Base-by-base conservation (phyloP, 2,113 vertebrate species). In the Caranx ignobilis region DNA sequence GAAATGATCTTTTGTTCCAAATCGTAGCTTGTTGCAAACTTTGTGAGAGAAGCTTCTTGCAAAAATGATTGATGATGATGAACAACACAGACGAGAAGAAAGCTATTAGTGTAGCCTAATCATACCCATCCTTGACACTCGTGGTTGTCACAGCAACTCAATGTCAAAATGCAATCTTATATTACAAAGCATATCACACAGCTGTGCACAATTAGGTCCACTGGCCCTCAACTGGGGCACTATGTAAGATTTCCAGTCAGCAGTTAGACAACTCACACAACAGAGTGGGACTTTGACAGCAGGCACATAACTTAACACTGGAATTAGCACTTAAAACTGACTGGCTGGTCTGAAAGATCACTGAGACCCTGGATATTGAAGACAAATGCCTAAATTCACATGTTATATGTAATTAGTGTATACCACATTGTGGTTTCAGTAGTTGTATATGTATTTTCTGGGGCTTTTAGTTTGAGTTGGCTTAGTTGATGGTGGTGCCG, bases 401-500 rank as follows among this genome's bases (percentile, higher is more conserved):
- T 34, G 19, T 13, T 66, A 34, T 55, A 37, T 48, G 56, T 0
- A 61, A 60, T 35, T 21, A 70, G 48, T 61, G 63, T 34, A 45
- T 43, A 13, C 5, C 11, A n/a, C 60, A 10, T 5, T 52, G 55
- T 16, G 66, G 45, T 68, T 83, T 63, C 72, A 85, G 73, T 74
- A 41, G 71, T 61, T 54, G 52, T 31, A 13, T 26, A 69, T 66
- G 55, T 77, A 37, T 83, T 89, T 90, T 87, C 65, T 52, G 47
- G 60, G 71, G 34, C 56, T 43, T 75, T 8, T 0, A 61, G 80
- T 90, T 86, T 87, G 21, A 60, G 37, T 90, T 91, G 84, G 82
- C 75, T 39, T 0, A 18, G 39, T 62, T 55, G 26, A 68, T 11
- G 35, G 48, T 11, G 67, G 26, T 12, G 52, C 75, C 80, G 84